Conservation (phyloP, 1,140 invertebrate species). For the Brachionus paranguensis region DNA sequence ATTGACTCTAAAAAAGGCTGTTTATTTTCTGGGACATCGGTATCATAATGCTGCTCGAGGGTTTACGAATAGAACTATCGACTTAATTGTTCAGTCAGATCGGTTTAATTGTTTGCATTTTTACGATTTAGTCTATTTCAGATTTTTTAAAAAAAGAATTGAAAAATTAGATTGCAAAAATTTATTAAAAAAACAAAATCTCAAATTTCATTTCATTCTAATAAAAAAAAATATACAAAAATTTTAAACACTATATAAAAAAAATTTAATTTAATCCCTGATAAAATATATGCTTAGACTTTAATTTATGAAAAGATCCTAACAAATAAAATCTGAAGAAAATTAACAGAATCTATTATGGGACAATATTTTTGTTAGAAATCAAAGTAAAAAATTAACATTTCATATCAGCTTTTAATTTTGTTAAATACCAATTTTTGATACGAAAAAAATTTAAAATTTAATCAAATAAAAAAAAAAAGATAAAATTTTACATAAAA, state of each 20-base stretch:
- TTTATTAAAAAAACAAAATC: not conserved
- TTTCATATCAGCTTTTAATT: not conserved
- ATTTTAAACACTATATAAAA: not conserved
- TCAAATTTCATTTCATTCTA: not conserved
- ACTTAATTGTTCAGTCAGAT: not conserved
- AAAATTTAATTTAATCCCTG: not conserved
- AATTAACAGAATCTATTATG: not conserved
- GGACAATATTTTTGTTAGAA: not conserved
- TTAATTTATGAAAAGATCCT: not conserved
- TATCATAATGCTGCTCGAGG: not conserved
- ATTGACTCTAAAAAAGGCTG: not conserved
- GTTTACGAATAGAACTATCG: not conserved
- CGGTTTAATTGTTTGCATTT: not conserved
- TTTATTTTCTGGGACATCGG: not conserved
- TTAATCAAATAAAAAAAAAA: not conserved
- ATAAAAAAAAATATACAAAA: not conserved
- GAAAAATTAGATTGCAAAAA: not conserved
- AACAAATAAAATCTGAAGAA: not conserved
- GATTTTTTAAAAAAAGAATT: not conserved
- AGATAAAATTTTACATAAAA: constrained; percentile 9
- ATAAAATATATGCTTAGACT: not conserved
- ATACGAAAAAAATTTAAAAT: not conserved
- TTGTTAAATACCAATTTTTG: not conserved
- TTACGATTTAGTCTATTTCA: not conserved
- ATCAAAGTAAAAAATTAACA: not conserved